Evolutionary conservation across 2,113 vertebrate genomes (phyloP), one percentile per base, ranked within the genome.

Genomic region (Thunnus maccoyii): DNA sequence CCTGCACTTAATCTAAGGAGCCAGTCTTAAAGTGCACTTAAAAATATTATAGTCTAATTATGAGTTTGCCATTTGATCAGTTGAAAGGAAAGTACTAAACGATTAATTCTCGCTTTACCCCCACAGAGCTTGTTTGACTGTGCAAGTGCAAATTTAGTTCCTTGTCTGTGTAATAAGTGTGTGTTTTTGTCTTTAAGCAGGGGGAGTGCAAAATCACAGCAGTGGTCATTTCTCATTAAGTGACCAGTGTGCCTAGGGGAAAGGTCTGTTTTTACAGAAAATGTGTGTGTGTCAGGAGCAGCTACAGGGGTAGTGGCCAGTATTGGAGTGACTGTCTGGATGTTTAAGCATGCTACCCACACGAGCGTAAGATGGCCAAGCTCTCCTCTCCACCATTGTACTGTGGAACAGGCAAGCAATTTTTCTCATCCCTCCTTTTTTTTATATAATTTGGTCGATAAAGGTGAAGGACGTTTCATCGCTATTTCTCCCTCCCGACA

Each of bases 401-500:
- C 76, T 63, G 25, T 84, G 78, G 83, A 90, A 80, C 77, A 91
- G 87, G 83, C 85, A 52, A 89, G 90, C 82, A 85, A 87, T 91
- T 87, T 91, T 90, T 91, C 88, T 88, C 88, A 83, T 89, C 85
- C 79, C 82, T 84, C 66, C 76, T 82, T 80, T 90, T 89, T 92
- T 70, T 88, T 83, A 90, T 90, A 91, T 88, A 93, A 93, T 90
- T 93, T 92, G 91, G 90, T 93, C 87, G 84, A 93, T 94, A 94
- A 93, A 94, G 92, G 92, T 95, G 94, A 95, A 95, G 93, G 93
- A 93, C 92, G 56, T 94, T 93, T 93, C 92, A 90, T 91, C 65
- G 91, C 89, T 86, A 52, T 85, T 90, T 88, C 71, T 85, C 78
- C 78, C 83, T 74, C 67, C 66, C 14, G 6, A 52, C 82, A 65